Conservation (phyloP, 2,113 vertebrate species). For the Dascyllus trimaculatus region DNA sequence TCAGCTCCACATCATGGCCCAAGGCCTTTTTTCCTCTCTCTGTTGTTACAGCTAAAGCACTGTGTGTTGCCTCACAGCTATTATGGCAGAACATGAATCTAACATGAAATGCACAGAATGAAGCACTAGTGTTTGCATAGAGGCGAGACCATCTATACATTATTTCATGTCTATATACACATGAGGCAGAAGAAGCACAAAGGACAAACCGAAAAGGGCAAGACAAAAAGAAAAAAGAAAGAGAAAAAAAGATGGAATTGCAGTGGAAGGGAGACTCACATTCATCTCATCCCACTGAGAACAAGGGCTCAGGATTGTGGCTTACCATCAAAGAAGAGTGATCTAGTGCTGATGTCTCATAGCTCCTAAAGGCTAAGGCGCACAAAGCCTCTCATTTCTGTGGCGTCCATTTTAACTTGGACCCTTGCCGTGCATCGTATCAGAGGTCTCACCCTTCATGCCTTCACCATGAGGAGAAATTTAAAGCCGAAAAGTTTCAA, state of each 20-base stretch:
- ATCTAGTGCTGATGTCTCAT: slow-evolving; percentile 45
- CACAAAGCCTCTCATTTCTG: slow-evolving; percentile 56
- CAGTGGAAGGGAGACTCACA: background rate
- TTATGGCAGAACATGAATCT: slow-evolving; percentile 11
- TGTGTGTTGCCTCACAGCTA: slow-evolving; percentile 29
- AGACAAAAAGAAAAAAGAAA: background rate
- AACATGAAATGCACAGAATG: slow-evolving; percentile 15
- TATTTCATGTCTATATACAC: background rate
- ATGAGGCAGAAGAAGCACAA: background rate
- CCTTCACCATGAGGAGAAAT: slow-evolving; percentile 13
- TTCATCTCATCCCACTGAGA: slow-evolving; percentile 46
- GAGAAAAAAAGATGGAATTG: background rate
- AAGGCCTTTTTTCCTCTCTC: slow-evolving; percentile 43
- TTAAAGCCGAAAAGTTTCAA: slow-evolving; percentile 6
- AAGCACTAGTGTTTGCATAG: background rate
- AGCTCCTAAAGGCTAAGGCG: slow-evolving; percentile 43
- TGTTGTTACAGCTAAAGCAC: slow-evolving; percentile 35
- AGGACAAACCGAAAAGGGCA: background rate
- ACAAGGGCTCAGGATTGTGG: slow-evolving; percentile 40
- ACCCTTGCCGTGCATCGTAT: slow-evolving; percentile 19
- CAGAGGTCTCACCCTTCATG: slow-evolving; percentile 16
- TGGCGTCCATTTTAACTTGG: slow-evolving; percentile 33
- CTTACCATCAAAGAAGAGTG: slow-evolving; percentile 41
- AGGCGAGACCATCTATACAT: background rate
- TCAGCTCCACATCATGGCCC: slow-evolving; percentile 28